phyloP scores from a whole-genome alignment of 2,113 vertebrate species.

The Thymallus thymallus region DNA sequence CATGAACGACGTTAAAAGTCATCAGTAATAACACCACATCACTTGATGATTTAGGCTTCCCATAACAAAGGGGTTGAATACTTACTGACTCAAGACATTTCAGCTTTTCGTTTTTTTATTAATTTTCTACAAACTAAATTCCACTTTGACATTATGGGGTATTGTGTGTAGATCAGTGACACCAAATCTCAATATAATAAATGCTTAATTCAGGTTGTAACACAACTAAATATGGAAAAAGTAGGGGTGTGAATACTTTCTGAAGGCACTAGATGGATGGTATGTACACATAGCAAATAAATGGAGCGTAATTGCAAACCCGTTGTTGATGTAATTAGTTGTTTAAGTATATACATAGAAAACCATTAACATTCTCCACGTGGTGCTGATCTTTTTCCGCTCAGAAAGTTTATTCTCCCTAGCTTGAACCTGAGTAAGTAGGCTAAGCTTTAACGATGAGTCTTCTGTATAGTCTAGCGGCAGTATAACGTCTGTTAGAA shows the following conservation, averaged over 20 bases:
- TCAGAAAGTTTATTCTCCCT: slow-evolving; percentile 36
- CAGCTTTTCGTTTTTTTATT: no score
- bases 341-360: slow-evolving; percentile 63
- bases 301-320: slow-evolving; percentile 66
- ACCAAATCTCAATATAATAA: no score
- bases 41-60: slow-evolving; percentile 25
- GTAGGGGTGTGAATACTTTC: no score
- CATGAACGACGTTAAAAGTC: slow-evolving; percentile 35
- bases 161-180: no score
- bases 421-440: not conserved
- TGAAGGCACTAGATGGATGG: slow-evolving; percentile 47
- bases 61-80: no score
- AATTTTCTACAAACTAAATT: no score
- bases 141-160: no score
- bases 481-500: not conserved
- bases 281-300: slow-evolving; percentile 74
- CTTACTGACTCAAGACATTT: no score
- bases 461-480: not conserved
- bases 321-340: slow-evolving; percentile 75
- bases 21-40: slow-evolving; percentile 49
- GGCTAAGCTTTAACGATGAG: not conserved
- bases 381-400: slow-evolving; percentile 61
- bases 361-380: slow-evolving; percentile 67
- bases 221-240: no score
- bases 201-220: no score